Conservation (phyloP, 2,113 vertebrate genomes). For the Typhlomys cinereus region DNA sequence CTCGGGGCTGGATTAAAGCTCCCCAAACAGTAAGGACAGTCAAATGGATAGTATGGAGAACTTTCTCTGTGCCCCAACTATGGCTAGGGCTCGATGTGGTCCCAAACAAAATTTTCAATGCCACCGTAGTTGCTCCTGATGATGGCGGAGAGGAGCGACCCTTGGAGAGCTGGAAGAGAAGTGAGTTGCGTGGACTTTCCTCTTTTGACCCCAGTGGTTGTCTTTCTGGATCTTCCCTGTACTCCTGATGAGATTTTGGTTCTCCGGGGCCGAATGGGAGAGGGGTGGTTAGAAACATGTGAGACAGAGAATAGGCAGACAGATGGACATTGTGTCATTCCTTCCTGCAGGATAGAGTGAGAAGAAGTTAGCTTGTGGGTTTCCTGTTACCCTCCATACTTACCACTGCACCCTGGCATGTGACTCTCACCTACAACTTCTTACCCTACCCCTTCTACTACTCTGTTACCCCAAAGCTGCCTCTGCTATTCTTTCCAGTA, state of each 20-base stretch:
- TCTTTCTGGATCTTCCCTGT: neutral
- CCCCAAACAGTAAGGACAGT: too few relatives aligned
- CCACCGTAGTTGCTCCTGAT: neutral
- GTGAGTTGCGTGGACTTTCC: too few relatives aligned
- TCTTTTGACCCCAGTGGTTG: neutral
- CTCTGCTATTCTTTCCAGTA: neutral
- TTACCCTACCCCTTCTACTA: neutral
- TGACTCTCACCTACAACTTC: neutral
- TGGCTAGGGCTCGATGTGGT: neutral
- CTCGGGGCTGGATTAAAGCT: too few relatives aligned
- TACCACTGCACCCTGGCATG: neutral
- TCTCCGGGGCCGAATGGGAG: neutral
- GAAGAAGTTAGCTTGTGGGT: neutral
- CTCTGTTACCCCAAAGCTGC: neutral
- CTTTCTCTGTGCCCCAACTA: neutral
- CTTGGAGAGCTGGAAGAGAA: neutral
- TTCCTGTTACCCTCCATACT: neutral
- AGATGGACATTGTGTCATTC: rapidly evolving
- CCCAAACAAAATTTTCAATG: too few relatives aligned
- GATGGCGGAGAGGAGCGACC: too few relatives aligned
- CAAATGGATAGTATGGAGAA: rapidly evolving
- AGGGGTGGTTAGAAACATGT: too few relatives aligned
- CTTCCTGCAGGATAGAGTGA: too few relatives aligned
- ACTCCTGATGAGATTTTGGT: neutral
- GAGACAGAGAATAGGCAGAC: rapidly evolving